Percentiles rank a stretch among this genome's conserved stretches.
Conservation (phyloP, 1,140 invertebrate genomes). For the Rhysida immarginata region DNA sequence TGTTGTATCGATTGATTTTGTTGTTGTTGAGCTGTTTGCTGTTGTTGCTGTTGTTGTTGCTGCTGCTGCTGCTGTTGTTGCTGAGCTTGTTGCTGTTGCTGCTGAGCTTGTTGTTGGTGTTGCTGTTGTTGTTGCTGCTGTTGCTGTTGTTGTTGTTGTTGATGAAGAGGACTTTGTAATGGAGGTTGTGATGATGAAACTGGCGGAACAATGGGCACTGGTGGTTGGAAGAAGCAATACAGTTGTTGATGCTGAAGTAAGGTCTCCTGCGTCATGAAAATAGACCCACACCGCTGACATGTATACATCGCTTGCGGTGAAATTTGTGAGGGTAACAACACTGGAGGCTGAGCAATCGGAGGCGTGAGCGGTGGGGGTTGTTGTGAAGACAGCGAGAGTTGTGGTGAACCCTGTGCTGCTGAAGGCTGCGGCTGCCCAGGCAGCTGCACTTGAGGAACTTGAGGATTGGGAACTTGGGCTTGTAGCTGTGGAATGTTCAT, state of each 20-base stretch:
- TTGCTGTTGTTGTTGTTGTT: slow-evolving; percentile 4
- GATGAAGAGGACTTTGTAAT: slow-evolving; percentile 2
- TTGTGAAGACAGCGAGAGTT: slow-evolving; percentile 19
- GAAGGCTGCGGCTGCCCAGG: slow-evolving; percentile 11
- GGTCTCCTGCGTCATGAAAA: slow-evolving; percentile 63
- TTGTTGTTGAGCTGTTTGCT: slow-evolving; percentile 15
- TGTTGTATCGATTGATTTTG: slow-evolving; percentile 20
- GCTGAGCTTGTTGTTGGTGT: slow-evolving; percentile 21
- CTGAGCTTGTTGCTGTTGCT: slow-evolving; percentile 5
- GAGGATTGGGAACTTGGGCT: slow-evolving; percentile 4
- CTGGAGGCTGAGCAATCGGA: slow-evolving; percentile 16
- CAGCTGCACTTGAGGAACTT: slow-evolving; percentile 5
- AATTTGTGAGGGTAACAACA: slow-evolving; percentile 16
- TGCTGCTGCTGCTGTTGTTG: slow-evolving; percentile 22
- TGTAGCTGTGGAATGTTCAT: slow-evolving; percentile 7
- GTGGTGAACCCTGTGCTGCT: slow-evolving; percentile 16
- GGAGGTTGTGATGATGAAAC: slow-evolving; percentile 17
- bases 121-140: slow-evolving; percentile 6
- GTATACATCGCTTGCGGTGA: slow-evolving; percentile 32
- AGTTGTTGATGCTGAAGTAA: slow-evolving; percentile 64
- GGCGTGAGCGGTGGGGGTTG: slow-evolving; percentile 14
- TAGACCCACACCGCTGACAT: slow-evolving; percentile 58
- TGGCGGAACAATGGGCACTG: slow-evolving; percentile 41
- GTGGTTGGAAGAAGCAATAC: slow-evolving; percentile 55
- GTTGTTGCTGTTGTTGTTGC: slow-evolving; percentile 17